Conservation (phyloP, 2,888 invertebrate species). For the Lasioglossum vierecki region DNA sequence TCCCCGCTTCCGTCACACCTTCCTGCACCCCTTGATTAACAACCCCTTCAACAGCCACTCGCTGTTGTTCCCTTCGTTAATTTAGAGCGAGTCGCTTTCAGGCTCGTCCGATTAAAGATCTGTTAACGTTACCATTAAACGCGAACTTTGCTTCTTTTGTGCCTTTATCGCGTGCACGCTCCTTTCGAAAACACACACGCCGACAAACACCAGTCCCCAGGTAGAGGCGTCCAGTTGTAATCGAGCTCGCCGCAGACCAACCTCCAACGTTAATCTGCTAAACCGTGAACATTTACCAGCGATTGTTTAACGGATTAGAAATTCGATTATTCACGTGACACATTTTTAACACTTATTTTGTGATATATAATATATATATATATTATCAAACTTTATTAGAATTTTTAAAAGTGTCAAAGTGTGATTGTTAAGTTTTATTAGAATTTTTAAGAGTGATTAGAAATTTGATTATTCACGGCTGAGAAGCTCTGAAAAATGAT, state of each 20-base stretch:
- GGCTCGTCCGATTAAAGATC: neutral
- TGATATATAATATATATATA: too few species aligned
- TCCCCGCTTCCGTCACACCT: constrained; percentile 13
- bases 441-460: too few species aligned
- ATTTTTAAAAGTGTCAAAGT: too few species aligned
- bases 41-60: constrained; percentile 6
- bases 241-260: neutral
- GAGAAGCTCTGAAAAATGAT: neutral
- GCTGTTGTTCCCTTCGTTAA: constrained; percentile 35
- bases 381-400: too few species aligned
- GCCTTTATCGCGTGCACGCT: neutral
- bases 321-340: neutral
- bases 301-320: neutral
- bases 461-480: neutral
- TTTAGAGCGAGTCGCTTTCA: constrained; percentile 32
- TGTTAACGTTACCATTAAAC: neutral
- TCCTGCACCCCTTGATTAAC: constrained; percentile 35
- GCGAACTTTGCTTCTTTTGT: neutral
- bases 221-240: neutral
- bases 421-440: too few species aligned
- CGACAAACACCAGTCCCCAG: neutral
- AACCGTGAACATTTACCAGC: neutral
- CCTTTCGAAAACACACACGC: neutral
- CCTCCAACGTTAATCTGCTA: neutral
- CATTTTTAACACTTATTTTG: too few species aligned